These are phyloP conservation scores for Physella acuta DNA, from an alignment of 1,140 invertebrate species.

Conservation along the genomic window DNA sequence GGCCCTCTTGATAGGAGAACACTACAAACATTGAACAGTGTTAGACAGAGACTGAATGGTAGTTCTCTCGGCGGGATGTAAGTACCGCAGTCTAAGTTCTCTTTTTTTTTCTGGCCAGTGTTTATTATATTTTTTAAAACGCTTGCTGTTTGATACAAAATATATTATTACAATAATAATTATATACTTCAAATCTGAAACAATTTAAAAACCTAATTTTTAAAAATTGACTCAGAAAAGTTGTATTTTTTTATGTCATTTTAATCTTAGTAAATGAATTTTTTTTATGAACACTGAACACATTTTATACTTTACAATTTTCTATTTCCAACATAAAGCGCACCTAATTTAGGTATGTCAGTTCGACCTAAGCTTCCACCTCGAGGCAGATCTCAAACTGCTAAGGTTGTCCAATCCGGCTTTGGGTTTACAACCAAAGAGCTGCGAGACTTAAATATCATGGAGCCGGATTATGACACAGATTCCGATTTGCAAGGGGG, in stretches of 20 bases:
- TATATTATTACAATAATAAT: not conserved
- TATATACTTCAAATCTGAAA: not conserved
- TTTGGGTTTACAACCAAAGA: not conserved
- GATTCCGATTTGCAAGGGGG: no score
- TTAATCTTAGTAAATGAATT: no score
- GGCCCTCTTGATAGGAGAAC: not conserved
- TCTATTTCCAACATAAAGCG: no score
- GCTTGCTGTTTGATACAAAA: not conserved
- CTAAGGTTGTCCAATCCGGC: no score
- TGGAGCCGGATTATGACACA: no score
- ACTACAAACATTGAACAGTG: slow-evolving; percentile 1
- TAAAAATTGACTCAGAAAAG: not conserved
- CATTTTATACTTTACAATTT: no score
- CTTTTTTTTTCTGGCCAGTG: no score
- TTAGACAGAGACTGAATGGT: not conserved
- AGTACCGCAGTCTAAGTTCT: not conserved
- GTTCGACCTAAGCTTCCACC: slow-evolving; percentile 8
- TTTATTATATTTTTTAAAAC: not conserved
- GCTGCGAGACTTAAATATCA: not conserved
- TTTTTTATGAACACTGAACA: no score
- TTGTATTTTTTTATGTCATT: not conserved
- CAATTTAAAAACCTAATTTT: not conserved
- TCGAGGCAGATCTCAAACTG: no score
- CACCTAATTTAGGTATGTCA: slow-evolving; percentile 4
- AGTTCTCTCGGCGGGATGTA: not conserved